Conservation (phyloP, 2,888 invertebrate genomes). For the Drosophila sordidula region DNA sequence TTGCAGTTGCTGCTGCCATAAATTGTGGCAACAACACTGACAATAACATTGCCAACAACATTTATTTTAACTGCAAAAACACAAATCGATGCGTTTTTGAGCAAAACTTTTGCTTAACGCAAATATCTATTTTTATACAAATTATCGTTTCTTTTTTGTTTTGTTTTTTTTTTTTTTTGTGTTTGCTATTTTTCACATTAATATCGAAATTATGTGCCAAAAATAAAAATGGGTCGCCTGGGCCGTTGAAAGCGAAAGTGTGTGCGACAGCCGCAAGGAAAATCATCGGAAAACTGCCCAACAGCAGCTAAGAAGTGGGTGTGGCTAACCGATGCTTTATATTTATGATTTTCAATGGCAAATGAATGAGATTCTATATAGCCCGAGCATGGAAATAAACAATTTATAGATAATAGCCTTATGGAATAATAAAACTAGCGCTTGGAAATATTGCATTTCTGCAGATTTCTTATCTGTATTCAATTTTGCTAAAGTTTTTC, state of each 20-base stretch:
- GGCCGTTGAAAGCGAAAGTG: conserved; percentile 68
- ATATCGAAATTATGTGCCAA: conserved; percentile 55
- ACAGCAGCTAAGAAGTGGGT: conserved; percentile 11
- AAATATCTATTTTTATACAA: conserved; percentile 48
- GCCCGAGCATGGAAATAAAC: background rate
- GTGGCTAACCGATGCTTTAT: conserved; percentile 2
- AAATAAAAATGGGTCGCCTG: conserved; percentile 61
- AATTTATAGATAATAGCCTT: background rate
- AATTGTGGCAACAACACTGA: conserved; percentile 24
- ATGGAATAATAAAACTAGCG: too few relatives aligned
- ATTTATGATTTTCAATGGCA: conserved; percentile 32
- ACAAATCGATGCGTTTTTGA: background rate
- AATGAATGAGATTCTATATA: background rate
- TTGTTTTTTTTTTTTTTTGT: conserved; percentile 23
- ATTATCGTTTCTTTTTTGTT: background rate
- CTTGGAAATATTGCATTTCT: too few relatives aligned
- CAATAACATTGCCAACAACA: conserved; percentile 26
- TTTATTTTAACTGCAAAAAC: conserved; percentile 23
- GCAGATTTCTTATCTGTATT: too few relatives aligned
- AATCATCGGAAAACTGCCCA: conserved; percentile 12
- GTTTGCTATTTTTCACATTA: conserved; percentile 30
- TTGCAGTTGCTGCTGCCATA: conserved; percentile 58
- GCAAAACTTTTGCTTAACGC: background rate
- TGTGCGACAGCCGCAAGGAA: conserved; percentile 23
- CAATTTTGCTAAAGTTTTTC: too few relatives aligned